These are phyloP conservation scores for Amazona guildingii DNA, from an alignment of 2,113 vertebrate species.

Conservation along the genomic window DNA sequence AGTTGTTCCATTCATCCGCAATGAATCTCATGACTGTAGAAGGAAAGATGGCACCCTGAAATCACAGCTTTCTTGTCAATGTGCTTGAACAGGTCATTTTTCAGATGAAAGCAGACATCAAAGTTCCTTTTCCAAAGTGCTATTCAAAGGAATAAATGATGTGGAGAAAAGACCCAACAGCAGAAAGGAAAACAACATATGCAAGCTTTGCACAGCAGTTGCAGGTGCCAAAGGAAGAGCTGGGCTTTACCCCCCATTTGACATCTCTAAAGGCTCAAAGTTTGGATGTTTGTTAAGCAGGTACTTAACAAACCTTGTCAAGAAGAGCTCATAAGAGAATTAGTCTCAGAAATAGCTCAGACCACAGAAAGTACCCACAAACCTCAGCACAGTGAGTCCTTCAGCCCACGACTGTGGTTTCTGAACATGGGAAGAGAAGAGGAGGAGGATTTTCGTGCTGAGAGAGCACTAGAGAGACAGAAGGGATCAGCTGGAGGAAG, in stretches of 20 bases:
- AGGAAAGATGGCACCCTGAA: slow-evolving; percentile 51
- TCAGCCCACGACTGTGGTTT: not conserved
- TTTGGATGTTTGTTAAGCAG: not conserved
- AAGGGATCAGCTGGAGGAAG: not conserved
- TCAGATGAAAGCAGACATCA: slow-evolving; percentile 52
- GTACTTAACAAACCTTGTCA: not conserved
- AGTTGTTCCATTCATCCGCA: slow-evolving; percentile 33
- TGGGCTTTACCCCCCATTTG: not conserved
- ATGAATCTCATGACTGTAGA: slow-evolving; percentile 13
- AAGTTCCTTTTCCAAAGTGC: not conserved
- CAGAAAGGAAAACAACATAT: slow-evolving; percentile 53
- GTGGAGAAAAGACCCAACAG: slow-evolving; percentile 52
- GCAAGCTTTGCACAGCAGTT: not conserved
- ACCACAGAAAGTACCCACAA: not conserved
- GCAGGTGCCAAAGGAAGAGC: not conserved
- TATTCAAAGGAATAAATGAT: slow-evolving; percentile 64
- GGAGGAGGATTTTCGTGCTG: not conserved
- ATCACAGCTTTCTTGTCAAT: slow-evolving; percentile 55
- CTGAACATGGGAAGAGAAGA: not conserved
- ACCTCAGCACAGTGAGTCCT: not conserved
- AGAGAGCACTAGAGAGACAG: not conserved
- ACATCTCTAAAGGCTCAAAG: not conserved
- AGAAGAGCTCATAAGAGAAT: not conserved
- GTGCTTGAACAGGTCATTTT: slow-evolving; percentile 35
- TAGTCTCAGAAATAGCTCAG: slow-evolving; percentile 11